Base-by-base conservation (phyloP, 1,140 invertebrate species). In the Aphidius gifuensis region DNA sequence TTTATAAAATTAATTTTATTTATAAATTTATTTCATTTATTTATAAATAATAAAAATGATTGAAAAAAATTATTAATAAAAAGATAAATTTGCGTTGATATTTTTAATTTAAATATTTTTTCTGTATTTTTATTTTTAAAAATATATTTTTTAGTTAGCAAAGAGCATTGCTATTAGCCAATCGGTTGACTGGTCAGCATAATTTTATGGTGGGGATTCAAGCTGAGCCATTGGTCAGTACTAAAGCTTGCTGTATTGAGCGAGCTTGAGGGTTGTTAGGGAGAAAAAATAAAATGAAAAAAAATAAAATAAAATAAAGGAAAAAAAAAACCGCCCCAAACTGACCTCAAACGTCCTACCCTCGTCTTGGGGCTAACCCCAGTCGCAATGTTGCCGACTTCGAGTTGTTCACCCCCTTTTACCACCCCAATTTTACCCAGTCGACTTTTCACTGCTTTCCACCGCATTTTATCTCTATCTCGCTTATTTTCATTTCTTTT, bases 291-390 rank as follows among this genome's bases (percentile, higher is more conserved):
- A 16, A 32, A 32, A 32, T 32, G 4, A 16, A 32, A 32, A 32
- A 32, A 32, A 32, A 32, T 32, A 32, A 32, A 32, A 32, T 3
- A 32, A 32, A 32, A 45, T 56, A 51, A 46, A 23, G 46, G 59
- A 73, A 74, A 76, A 75, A 53, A 53, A 53, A 80, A 80, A 80
- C 76, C 78, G 76, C 76, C 78, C 78, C 75, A 72, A 78, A 79
- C 75, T 80, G 78, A 80, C 78, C 78, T 80, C 78, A 79, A 79
- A 79, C 73, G 77, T 79, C 74, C 78, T 80, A 80, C 78, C 78
- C 78, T 79, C 76, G 72, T 79, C 76, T 79, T 69, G 66, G 62
- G 53, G 64, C 66, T 62, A 64, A 61, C 62, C 60, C 65, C 64
- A 66, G 65, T 47, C 50, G 43, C 61, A 45, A 60, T 60, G 56